A percentile compares a stretch with the other conserved stretches of the same genome.
These are phyloP conservation scores for Theodoxus fluviatilis DNA, from an alignment of 2,888 invertebrate species.

Conservation along the genomic window DNA sequence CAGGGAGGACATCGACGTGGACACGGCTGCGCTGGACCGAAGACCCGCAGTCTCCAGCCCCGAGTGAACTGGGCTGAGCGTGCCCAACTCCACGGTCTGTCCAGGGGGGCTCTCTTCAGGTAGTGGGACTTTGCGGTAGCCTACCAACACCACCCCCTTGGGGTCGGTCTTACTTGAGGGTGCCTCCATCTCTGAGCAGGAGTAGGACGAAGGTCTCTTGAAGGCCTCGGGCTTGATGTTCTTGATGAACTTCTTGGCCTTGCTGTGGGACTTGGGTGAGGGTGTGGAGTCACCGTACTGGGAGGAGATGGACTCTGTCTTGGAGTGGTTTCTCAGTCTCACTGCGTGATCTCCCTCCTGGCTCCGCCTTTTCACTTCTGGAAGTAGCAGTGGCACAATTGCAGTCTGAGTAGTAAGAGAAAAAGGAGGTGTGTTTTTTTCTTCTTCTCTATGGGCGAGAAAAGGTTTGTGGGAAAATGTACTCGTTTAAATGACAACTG, in stretches of 20 bases:
- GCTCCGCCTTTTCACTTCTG: too few species aligned
- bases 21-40: conserved; percentile 24
- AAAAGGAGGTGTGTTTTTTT: too few species aligned
- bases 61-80: conserved; percentile 47
- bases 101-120: conserved; percentile 34
- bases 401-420: too few species aligned
- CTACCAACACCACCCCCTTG: conserved; percentile 55
- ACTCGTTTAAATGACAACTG: too few species aligned
- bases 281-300: conserved; percentile 30
- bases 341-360: too few species aligned
- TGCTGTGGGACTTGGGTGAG: conserved; percentile 27
- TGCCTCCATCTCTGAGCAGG: conserved; percentile 48
- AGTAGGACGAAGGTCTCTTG: conserved; percentile 59
- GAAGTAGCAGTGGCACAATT: too few species aligned
- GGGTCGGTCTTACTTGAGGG: conserved; percentile 29
- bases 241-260: conserved; percentile 53
- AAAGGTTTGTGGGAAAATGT: too few species aligned
- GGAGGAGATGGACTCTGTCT: too few species aligned
- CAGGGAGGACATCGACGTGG: conserved; percentile 51
- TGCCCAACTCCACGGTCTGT: conserved; percentile 55
- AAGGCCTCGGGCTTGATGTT: conserved; percentile 61
- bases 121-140: conserved; percentile 56
- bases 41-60: background rate
- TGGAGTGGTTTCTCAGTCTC: too few species aligned
- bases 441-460: too few species aligned